Evolutionary conservation across 2,113 vertebrate species (phyloP).

Genomic region (Jaculus jaculus): DNA sequence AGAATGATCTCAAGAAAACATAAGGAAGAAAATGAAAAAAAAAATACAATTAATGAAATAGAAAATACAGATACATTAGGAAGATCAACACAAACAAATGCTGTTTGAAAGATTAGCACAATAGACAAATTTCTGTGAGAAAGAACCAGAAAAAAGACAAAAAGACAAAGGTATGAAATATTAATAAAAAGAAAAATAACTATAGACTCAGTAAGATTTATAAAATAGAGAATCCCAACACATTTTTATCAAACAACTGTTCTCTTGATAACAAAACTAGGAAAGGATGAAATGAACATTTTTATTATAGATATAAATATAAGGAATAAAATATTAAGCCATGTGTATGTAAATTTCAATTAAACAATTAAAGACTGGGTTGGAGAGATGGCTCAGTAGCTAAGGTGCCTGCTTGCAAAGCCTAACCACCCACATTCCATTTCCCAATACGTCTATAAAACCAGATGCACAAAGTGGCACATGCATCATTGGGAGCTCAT

Average conservation of each 20-base stretch:
- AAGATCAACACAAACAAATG: neutral
- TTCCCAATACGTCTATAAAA: too few relatives aligned
- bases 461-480: too few relatives aligned
- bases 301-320: conserved; percentile 23
- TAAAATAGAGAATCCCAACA: neutral
- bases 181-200: conserved; percentile 18
- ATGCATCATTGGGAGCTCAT: too few relatives aligned
- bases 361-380: too few relatives aligned
- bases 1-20: conserved; percentile 29
- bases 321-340: neutral
- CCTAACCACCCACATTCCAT: too few relatives aligned
- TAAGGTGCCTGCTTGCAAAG: too few relatives aligned
- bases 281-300: neutral
- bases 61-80: neutral
- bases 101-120: neutral
- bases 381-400: too few relatives aligned
- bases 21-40: neutral
- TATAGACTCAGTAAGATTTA: neutral
- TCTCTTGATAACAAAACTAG: conserved; percentile 29
- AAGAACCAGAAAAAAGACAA: neutral
- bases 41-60: neutral
- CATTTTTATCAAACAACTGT: neutral
- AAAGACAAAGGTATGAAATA: neutral
- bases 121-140: neutral
- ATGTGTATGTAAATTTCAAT: neutral